phyloP scores from a whole-genome alignment of 2,113 vertebrate species.

The Acanthisitta chloris region DNA sequence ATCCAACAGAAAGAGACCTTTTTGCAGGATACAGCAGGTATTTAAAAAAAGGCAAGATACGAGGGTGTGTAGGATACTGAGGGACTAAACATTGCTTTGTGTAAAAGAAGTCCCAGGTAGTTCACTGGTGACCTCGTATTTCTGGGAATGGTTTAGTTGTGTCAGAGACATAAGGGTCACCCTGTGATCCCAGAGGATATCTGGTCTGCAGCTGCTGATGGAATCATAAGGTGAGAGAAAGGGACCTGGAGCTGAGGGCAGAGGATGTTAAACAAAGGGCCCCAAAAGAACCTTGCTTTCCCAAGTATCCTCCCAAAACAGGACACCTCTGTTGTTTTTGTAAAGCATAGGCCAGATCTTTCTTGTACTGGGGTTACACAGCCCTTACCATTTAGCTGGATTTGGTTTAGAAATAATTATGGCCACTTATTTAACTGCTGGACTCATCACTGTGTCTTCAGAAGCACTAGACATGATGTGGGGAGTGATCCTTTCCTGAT shows the following conservation, averaged over 20 bases:
- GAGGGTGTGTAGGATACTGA: neutral
- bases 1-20: neutral
- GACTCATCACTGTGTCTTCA: neutral
- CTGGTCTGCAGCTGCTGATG: neutral
- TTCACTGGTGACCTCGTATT: neutral
- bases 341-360: neutral
- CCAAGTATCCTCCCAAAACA: neutral
- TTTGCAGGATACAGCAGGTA: neutral
- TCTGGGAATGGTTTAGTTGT: neutral
- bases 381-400: neutral
- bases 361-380: neutral
- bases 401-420: neutral
- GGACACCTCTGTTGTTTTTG: neutral
- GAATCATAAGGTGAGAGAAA: neutral
- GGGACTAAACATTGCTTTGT: neutral
- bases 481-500: accelerated
- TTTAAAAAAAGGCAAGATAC: neutral
- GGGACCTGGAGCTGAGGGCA: neutral
- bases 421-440: neutral
- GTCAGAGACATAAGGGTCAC: neutral
- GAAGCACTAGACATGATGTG: neutral
- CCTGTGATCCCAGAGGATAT: neutral
- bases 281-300: neutral
- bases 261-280: neutral
- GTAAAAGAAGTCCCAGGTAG: neutral